Evolutionary conservation across 2,888 invertebrate genomes (phyloP), one percentile per base, ranked within the genome.

Genomic region (Lacanobia oleracea): DNA sequence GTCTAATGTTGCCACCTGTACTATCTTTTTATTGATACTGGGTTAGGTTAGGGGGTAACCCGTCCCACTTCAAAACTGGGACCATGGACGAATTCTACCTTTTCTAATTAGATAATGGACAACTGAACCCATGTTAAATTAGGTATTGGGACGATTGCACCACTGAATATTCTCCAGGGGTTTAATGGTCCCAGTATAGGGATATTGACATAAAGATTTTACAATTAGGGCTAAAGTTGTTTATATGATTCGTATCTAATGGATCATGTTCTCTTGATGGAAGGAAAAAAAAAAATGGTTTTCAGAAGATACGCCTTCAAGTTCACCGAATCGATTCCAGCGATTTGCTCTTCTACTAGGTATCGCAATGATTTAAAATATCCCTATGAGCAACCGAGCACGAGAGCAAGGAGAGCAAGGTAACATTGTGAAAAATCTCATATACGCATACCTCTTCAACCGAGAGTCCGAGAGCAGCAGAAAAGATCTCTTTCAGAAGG

Each of bases 401-500:
- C 37, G 43, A 43, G 43, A 43, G 16, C 5, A 56, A 9, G 4
- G 64, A 33, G 9, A 23, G 37, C 43, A n/a, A 67, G 37, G 59
- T 16, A 45, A 48, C 21, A 45, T 50, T 8, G 12, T 16, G 43
- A 16, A 57, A 23, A 57, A 10, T 9, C 6, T 16, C 5, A 21
- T 0, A 7, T 21, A 66, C 18, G 86, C 84, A 75, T 93, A 97
- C 97, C 94, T 97, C 97, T 90, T 97, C 97, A n/a, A 97, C 97
- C 16, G 98, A 97, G 81, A 97, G 97, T 62, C 98, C 98, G 78
- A 98, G 94, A 65, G 97, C 93, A 71, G 97, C 97, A n/a, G 97
- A 97, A 80, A 97, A 97, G 9, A 98, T 96, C 91, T 98, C 98
- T 88, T 97, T 97, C 3, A 98, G 91, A 6, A 97, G 92, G 86